Evolutionary conservation across 2,888 invertebrate genomes (phyloP).

Genomic region (Stomorhina lunata): DNA sequence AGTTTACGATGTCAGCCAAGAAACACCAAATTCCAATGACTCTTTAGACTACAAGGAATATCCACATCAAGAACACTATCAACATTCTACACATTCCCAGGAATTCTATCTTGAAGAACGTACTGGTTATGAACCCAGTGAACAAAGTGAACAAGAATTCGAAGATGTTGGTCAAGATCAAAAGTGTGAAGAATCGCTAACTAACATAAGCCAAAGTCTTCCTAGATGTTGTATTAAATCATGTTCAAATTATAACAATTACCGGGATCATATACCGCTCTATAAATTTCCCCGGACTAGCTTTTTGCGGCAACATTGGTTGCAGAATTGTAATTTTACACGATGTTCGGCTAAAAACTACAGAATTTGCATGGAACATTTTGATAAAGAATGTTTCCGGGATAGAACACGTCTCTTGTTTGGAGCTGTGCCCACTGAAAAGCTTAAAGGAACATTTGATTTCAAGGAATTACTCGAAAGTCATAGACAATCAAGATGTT

Average conservation of each 20-base stretch:
- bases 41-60: not conserved
- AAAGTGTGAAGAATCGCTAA: not conserved
- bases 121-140: slow-evolving; percentile 8
- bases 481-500: slow-evolving; percentile 43
- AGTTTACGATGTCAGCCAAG: not conserved
- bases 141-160: slow-evolving; percentile 2
- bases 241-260: slow-evolving; percentile 16
- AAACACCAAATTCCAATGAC: not conserved
- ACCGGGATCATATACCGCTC: not conserved
- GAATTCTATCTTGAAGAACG: not conserved
- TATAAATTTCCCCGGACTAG: slow-evolving; percentile 26
- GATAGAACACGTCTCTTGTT: slow-evolving; percentile 67
- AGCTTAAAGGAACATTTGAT: slow-evolving; percentile 63
- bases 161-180: not conserved
- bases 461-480: not conserved
- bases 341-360: not conserved
- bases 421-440: slow-evolving; percentile 74
- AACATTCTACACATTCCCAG: not conserved
- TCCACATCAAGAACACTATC: not conserved
- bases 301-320: slow-evolving; percentile 5
- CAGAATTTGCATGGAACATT: slow-evolving; percentile 71
- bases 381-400: slow-evolving; percentile 69
- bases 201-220: not conserved
- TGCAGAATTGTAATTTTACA: slow-evolving; percentile 32
- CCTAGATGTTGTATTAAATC: slow-evolving; percentile 16